These are phyloP conservation scores for Megalurothrips usitatus DNA, from an alignment of 2,888 invertebrate species.

Conservation along the genomic window DNA sequence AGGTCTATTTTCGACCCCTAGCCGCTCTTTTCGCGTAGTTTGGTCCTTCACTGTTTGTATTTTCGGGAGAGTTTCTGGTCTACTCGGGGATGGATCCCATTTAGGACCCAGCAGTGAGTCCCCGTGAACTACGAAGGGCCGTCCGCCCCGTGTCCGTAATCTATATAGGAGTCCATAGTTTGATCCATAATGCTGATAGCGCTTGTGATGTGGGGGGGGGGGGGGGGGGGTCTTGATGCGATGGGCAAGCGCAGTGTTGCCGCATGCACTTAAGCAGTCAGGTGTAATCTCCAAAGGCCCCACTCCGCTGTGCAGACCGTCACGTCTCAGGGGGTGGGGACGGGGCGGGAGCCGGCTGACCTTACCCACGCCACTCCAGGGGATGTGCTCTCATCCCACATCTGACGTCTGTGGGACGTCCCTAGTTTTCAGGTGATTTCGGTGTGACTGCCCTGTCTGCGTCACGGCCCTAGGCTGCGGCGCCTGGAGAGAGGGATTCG, in stretches of 20 bases:
- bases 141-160: background rate
- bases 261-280: conserved; percentile 16
- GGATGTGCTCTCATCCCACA: no score
- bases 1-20: no score
- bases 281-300: conserved; percentile 19
- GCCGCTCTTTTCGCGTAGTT: no score
- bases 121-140: no score
- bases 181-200: conserved; percentile 13
- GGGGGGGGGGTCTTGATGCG: conserved; percentile 11
- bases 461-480: background rate
- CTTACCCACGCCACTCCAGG: background rate
- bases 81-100: no score
- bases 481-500: background rate
- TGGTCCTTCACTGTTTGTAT: no score
- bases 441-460: background rate
- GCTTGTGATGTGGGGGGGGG: background rate
- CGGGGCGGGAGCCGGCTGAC: no score
- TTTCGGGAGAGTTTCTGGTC: no score
- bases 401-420: no score
- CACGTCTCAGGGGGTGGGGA: no score
- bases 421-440: no score
- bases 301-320: background rate
- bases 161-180: conserved; percentile 11
- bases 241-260: background rate
- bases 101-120: no score